Percentiles rank a stretch among this genome's conserved stretches.
Conservation (phyloP, 2,888 invertebrate genomes). For the Andrena chrysosceles region DNA sequence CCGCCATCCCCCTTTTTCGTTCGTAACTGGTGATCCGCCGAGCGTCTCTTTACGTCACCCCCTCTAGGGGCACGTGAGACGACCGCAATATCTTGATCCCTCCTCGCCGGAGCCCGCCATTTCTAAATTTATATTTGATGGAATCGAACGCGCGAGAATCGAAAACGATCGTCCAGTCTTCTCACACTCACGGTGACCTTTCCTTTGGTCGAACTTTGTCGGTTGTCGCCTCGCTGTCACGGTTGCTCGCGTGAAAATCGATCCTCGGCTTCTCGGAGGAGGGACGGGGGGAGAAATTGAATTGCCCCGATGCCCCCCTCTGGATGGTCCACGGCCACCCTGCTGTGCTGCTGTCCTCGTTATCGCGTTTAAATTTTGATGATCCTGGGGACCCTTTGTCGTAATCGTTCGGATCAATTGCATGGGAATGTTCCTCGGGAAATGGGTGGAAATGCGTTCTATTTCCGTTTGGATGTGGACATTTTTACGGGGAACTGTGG, state of each 20-base stretch:
- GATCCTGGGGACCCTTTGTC: background rate
- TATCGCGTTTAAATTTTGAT: conserved; percentile 44
- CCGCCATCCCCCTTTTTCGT: conserved; percentile 39
- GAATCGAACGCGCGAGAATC: conserved; percentile 61
- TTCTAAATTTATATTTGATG: conserved; percentile 75
- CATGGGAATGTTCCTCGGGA: background rate
- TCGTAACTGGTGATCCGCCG: conserved; percentile 67
- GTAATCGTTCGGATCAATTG: conserved; percentile 2
- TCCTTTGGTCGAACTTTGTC: conserved; percentile 1
- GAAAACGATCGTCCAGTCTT: background rate
- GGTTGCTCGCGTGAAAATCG: conserved; percentile 34
- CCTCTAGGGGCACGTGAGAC: conserved; percentile 71
- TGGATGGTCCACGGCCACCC: background rate
- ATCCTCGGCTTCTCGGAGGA: background rate
- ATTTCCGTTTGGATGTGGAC: conserved; percentile 2
- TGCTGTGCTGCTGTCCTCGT: background rate
- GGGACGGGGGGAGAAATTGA: conserved; percentile 36
- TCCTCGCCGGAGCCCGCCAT: conserved; percentile 39
- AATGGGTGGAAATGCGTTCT: background rate
- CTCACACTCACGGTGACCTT: conserved; percentile 11
- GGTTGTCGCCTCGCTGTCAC: background rate
- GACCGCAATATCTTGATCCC: conserved; percentile 78
- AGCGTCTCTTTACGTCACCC: conserved; percentile 73
- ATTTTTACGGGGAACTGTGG: background rate
- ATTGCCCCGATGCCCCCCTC: conserved; percentile 24